A percentile compares a stretch with the other conserved stretches of the same genome.
Evolutionary conservation across 2,888 invertebrate genomes (phyloP).

Genomic region (Drosophila mulleri): DNA sequence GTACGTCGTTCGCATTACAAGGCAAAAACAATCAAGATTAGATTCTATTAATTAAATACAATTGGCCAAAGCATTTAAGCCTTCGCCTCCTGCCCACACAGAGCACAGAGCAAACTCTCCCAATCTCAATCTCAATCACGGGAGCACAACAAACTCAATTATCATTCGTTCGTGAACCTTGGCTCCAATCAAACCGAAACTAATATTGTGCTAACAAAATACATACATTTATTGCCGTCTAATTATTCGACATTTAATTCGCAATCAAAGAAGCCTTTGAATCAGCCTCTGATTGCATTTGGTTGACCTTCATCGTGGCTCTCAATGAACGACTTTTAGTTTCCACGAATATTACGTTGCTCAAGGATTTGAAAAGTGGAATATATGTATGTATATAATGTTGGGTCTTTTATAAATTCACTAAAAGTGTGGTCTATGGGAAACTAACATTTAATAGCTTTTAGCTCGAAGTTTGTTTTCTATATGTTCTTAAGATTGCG

Average conservation of each 20-base stretch:
- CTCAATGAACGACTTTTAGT: neutral
- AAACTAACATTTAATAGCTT: too few relatives aligned
- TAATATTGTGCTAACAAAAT: neutral
- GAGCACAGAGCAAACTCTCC: neutral
- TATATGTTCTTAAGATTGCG: too few relatives aligned
- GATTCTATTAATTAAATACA: constrained; percentile 1
- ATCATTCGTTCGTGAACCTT: neutral
- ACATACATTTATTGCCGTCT: neutral
- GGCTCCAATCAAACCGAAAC: neutral
- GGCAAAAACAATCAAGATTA: constrained; percentile 1
- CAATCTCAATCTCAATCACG: neutral
- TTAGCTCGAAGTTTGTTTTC: too few relatives aligned
- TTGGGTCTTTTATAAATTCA: too few relatives aligned
- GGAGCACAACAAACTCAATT: constrained; percentile 2
- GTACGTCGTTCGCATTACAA: neutral
- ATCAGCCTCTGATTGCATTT: neutral
- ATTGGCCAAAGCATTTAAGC: constrained; percentile 6
- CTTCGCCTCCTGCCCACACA: neutral
- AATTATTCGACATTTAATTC: neutral
- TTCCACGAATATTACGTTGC: too few relatives aligned
- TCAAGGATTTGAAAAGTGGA: too few relatives aligned
- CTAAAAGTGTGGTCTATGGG: too few relatives aligned
- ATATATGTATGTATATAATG: too few relatives aligned
- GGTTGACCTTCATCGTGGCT: neutral
- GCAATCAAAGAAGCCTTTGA: neutral